Percentiles rank a stretch among this genome's conserved stretches.
Conservation (phyloP, 2,797 vertebrate species). For the Molossus molossus region DNA sequence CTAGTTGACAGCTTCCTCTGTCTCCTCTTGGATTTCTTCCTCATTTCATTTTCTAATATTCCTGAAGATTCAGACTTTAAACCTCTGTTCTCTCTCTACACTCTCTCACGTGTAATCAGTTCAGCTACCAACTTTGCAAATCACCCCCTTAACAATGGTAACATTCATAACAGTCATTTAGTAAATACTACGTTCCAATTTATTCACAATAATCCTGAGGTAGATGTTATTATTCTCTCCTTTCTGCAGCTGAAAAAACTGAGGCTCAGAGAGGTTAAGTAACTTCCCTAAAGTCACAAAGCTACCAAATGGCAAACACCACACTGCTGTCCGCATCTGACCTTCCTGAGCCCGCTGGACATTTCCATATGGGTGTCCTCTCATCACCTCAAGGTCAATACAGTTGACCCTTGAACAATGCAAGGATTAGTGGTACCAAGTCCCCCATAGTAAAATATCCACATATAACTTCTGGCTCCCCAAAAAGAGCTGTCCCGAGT, state of each 20-base stretch:
- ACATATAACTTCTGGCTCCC: neutral
- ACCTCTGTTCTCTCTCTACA: neutral
- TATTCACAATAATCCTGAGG: neutral
- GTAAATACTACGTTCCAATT: neutral
- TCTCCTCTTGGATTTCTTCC: neutral
- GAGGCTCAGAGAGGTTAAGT: neutral
- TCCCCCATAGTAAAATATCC: neutral
- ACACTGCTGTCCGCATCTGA: neutral
- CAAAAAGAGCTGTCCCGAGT: slow-evolving; percentile 71
- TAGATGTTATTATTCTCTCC: neutral
- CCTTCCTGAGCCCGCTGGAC: neutral
- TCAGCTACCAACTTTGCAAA: slow-evolving; percentile 26
- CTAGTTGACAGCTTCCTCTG: neutral
- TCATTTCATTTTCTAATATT: slow-evolving; percentile 44
- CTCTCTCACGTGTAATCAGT: neutral
- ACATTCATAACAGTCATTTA: neutral
- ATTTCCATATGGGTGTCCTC: neutral
- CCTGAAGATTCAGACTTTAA: slow-evolving; percentile 6
- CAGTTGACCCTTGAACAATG: neutral
- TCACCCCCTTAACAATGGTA: neutral
- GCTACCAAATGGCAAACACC: neutral
- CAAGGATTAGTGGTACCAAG: neutral
- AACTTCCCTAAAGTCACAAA: slow-evolving; percentile 2
- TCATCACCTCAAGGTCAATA: neutral
- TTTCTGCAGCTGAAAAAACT: slow-evolving; percentile 28